These are phyloP conservation scores for Eurystomus gularis DNA, from an alignment of 2,113 vertebrate genomes.

Conservation along the genomic window DNA sequence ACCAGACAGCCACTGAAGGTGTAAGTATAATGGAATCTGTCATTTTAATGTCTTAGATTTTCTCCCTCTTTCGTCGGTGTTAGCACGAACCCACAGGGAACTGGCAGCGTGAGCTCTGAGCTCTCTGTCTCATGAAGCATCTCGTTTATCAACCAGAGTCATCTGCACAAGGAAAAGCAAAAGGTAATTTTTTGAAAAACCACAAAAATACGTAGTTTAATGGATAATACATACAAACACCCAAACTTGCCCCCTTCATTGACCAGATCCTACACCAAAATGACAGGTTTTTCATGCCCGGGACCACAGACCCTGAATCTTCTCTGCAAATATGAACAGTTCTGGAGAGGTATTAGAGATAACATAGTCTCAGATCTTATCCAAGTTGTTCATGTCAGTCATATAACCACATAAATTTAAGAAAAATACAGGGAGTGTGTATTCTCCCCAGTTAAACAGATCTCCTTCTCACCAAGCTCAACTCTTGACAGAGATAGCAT, in stretches of 20 bases:
- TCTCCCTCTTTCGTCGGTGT: not conserved
- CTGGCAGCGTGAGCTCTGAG: not conserved
- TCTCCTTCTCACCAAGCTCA: not conserved
- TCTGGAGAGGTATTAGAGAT: not conserved
- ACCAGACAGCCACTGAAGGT: conserved; percentile 60
- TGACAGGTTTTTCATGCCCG: not conserved
- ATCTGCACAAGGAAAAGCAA: not conserved
- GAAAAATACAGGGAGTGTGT: not conserved
- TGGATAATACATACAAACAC: not conserved
- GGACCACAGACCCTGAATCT: not conserved
- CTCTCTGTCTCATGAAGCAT: not conserved
- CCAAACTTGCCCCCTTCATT: not conserved
- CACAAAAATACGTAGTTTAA: not conserved
- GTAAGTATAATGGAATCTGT: conserved; percentile 71
- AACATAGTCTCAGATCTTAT: not conserved
- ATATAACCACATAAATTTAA: not conserved
- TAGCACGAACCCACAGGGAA: not conserved
- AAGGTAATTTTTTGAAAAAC: not conserved
- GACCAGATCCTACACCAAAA: not conserved
- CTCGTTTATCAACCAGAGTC: not conserved
- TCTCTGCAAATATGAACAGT: not conserved
- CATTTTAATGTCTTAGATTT: conserved; percentile 55
- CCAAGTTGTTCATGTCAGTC: not conserved
- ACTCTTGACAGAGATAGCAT: fast-evolving
- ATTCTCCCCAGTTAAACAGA: not conserved